Base-by-base conservation (phyloP, 2,797 vertebrate species). In the Helicolenus hilgendorfi region DNA sequence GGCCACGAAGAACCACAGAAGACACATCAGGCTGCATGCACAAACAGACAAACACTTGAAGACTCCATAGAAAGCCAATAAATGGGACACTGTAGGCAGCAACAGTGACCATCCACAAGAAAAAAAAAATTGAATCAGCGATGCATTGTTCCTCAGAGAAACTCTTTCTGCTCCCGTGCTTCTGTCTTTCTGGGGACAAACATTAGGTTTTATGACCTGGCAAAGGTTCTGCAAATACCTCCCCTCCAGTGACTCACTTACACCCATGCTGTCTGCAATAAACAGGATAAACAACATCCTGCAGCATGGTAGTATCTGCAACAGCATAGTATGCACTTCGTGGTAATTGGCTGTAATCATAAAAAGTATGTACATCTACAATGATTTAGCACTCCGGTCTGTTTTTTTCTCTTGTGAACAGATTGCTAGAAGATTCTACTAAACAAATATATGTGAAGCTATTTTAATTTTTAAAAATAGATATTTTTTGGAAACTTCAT, bases 171-270 rank as follows among this genome's bases (percentile, higher is more conserved):
- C 79, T 87, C 26, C 63, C 74, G 31, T 87, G 87, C 67, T 85
- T 85, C 85, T 69, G 84, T 77, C 81, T 91, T 92, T 89, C 85
- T 86, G 81, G 85, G 88, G 90, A 92, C 89, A 91, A 87, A 90
- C 87, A 85, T 83, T 79, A 74, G 83, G 90, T 91, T 91, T 92
- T 91, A 94, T 88, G 86, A 90, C 89, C 83, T 86, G 90, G 89
- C 90, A 89, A 89, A 91, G 83, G 82, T 87, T 90, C 87, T 87
- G 60, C 79, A 93, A 91, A 92, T 76, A 83, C 71, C 41, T 84
- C 15, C 89, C 88, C 88, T 87, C 92, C 77, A 84, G 87, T 94
- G 92, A 85, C 87, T 94, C 82, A 84, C 89, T 91, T 78, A 91
- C 75, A 87, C 79, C 72, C 87, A 74, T 77, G 83, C 80, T 89